phyloP scores from a whole-genome alignment of 1,140 invertebrate species.

The Eriosoma lanigerum region DNA sequence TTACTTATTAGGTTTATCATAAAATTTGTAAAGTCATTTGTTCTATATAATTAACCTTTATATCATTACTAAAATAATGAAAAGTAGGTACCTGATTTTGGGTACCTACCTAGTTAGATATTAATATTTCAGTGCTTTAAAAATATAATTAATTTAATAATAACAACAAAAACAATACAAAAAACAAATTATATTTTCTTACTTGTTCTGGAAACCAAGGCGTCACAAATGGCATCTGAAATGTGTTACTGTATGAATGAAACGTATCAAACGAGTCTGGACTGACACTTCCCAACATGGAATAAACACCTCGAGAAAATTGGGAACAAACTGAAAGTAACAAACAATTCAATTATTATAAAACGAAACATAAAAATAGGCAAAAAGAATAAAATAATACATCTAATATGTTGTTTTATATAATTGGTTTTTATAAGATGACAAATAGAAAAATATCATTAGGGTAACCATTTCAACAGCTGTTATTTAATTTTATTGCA shows the following conservation, averaged over 20 bases:
- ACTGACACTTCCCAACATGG: slow-evolving; percentile 87
- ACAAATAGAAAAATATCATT: background rate
- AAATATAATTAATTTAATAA: too few relatives aligned
- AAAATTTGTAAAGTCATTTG: too few relatives aligned
- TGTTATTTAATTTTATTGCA: background rate
- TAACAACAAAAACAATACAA: background rate
- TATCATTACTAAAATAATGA: too few relatives aligned
- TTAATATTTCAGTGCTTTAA: too few relatives aligned
- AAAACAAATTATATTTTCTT: slow-evolving; percentile 56
- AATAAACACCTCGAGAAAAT: slow-evolving; percentile 84
- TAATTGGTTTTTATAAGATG: background rate
- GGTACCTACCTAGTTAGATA: too few relatives aligned
- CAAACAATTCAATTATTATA: slow-evolving; percentile 54
- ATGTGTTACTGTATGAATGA: slow-evolving; percentile 92
- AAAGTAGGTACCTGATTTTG: too few relatives aligned
- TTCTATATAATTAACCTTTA: too few relatives aligned
- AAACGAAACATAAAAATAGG: background rate
- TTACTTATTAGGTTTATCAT: too few relatives aligned
- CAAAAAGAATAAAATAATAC: background rate
- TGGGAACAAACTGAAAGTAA: slow-evolving; percentile 87
- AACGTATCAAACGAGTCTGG: slow-evolving; percentile 91
- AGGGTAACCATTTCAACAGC: background rate
- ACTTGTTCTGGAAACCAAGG: slow-evolving; percentile 91
- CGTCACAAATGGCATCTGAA: slow-evolving; percentile 93
- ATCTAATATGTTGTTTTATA: background rate